Evolutionary conservation across 2,888 invertebrate genomes (phyloP).

Genomic region (Eupeodes luniger): DNA sequence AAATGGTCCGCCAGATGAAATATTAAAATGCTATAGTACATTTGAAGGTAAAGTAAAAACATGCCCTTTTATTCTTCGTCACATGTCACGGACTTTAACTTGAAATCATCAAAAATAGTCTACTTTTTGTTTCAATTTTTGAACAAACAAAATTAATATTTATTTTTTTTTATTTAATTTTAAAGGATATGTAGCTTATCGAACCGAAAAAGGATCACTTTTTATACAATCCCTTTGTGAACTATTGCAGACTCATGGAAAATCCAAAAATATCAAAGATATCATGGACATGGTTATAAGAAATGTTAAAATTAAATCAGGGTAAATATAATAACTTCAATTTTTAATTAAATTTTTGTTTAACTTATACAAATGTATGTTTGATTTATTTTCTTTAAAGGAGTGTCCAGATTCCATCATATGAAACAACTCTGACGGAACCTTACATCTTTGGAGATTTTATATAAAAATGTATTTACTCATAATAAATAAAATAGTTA

Average conservation of each 20-base stretch:
- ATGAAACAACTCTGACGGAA: conserved; percentile 81
- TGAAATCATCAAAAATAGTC: neutral
- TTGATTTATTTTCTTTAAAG: conserved; percentile 5
- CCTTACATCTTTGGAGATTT: conserved; percentile 82
- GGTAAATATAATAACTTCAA: neutral
- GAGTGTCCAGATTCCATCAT: conserved; percentile 76
- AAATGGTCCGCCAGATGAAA: conserved; percentile 80
- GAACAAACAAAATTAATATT: neutral
- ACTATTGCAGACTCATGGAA: conserved; percentile 78
- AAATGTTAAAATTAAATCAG: conserved; percentile 77
- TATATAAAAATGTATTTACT: conserved; percentile 66
- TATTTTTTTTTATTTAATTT: conserved; percentile 5
- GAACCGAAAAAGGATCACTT: conserved; percentile 81
- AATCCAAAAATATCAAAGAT: conserved; percentile 79
- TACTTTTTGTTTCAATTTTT: neutral
- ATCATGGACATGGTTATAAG: conserved; percentile 81
- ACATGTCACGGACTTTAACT: neutral
- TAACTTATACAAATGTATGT: neutral
- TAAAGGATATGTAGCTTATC: conserved; percentile 82
- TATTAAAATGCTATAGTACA: conserved; percentile 83
- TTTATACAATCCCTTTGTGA: conserved; percentile 82
- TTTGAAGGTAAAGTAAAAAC: conserved; percentile 80
- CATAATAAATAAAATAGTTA: neutral
- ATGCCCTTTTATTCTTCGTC: neutral
- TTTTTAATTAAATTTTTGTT: neutral